A percentile compares a stretch with the other conserved stretches of the same genome.
Evolutionary conservation across 1,140 invertebrate species (phyloP).

Genomic region (Zaprionus taronus): DNA sequence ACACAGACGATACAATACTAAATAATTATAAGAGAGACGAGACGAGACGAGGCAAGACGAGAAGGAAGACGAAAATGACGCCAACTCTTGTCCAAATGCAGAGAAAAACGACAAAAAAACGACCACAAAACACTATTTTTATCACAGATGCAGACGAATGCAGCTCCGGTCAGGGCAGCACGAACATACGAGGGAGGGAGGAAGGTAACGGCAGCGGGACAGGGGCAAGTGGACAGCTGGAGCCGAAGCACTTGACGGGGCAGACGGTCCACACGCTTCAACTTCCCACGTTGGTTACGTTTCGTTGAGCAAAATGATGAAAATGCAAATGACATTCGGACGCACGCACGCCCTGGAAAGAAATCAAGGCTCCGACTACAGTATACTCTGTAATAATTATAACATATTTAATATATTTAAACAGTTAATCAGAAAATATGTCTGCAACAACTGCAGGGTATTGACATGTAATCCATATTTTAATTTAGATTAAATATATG

Average conservation of each 20-base stretch:
- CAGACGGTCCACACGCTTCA: slow-evolving; percentile 26
- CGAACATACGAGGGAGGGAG: not conserved
- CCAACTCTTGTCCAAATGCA: slow-evolving; percentile 57
- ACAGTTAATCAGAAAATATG: too few relatives aligned
- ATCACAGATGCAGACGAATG: slow-evolving; percentile 58
- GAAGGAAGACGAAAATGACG: slow-evolving; percentile 38
- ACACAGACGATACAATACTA: slow-evolving; percentile 7
- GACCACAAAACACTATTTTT: slow-evolving; percentile 68
- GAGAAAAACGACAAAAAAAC: slow-evolving; percentile 35
- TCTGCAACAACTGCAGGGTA: too few relatives aligned
- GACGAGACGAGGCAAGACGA: slow-evolving; percentile 4
- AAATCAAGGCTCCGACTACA: not conserved
- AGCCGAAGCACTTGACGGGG: slow-evolving; percentile 53
- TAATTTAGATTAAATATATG: not conserved
- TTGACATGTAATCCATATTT: too few relatives aligned
- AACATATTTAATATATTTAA: not conserved
- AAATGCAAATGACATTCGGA: slow-evolving; percentile 67
- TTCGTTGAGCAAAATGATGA: slow-evolving; percentile 75
- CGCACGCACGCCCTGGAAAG: slow-evolving; percentile 31
- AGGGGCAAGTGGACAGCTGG: slow-evolving; percentile 56
- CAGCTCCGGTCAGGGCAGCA: slow-evolving; percentile 4
- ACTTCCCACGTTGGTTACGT: slow-evolving; percentile 81
- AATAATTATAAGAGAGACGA: not conserved
- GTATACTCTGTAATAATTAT: slow-evolving; percentile 22
- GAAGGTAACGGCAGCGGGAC: not conserved